These are phyloP conservation scores for Mayetiola destructor DNA, from an alignment of 2,888 invertebrate species.

Conservation along the genomic window DNA sequence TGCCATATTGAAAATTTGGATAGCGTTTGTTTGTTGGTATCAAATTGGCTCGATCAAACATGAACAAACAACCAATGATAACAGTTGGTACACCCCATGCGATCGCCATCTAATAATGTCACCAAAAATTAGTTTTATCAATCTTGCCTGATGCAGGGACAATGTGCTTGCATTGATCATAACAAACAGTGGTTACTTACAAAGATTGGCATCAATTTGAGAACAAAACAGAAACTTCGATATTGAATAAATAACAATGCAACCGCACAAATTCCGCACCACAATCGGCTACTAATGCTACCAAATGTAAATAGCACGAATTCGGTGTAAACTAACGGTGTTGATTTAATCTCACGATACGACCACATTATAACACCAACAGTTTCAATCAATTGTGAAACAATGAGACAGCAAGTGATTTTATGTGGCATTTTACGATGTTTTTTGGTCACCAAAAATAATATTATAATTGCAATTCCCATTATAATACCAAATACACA, in stretches of 20 bases:
- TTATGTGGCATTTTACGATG: slow-evolving; percentile 67
- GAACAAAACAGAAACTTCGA: slow-evolving; percentile 67
- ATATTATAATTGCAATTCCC: slow-evolving; percentile 60
- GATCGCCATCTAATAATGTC: slow-evolving; percentile 38
- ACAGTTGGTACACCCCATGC: slow-evolving; percentile 53
- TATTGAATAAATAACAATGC: slow-evolving; percentile 68
- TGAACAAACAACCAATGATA: slow-evolving; percentile 49
- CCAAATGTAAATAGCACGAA: slow-evolving; percentile 62
- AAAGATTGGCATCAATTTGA: slow-evolving; percentile 58
- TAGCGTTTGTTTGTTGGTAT: slow-evolving; percentile 45
- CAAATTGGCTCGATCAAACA: slow-evolving; percentile 38
- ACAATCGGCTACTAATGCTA: slow-evolving; percentile 67
- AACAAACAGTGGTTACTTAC: slow-evolving; percentile 30
- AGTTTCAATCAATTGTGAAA: slow-evolving; percentile 67
- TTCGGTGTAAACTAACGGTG: slow-evolving; percentile 55
- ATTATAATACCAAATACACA: slow-evolving; percentile 65
- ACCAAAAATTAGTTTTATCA: neutral
- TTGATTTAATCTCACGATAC: slow-evolving; percentile 38
- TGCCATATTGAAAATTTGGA: slow-evolving; percentile 65
- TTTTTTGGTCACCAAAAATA: slow-evolving; percentile 60
- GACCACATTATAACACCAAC: slow-evolving; percentile 65
- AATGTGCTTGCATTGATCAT: neutral
- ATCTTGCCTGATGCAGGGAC: neutral
- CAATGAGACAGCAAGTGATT: slow-evolving; percentile 59
- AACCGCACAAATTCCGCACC: slow-evolving; percentile 72